Evolutionary conservation across 1,140 invertebrate genomes (phyloP), one percentile per base, ranked within the genome.

Genomic region (Octopus bimaculoides): DNA sequence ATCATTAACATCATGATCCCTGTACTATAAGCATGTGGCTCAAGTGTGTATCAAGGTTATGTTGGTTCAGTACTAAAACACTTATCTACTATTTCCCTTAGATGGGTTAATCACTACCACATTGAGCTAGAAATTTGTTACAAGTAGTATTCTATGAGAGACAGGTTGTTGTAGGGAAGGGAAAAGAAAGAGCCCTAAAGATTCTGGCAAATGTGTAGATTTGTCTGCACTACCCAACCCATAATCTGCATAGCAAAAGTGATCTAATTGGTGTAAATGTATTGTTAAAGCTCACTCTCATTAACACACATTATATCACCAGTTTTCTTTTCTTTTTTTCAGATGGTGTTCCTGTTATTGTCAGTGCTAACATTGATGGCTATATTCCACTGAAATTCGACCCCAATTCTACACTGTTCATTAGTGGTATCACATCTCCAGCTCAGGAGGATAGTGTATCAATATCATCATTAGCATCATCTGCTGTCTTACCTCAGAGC

Each of bases 361-460:
- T 86, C 20, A 83, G 87, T 56, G 78, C 84, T 69, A 89, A 89
- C 73, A 83, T 87, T 78, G 88, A 89, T 84, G 88, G 88, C 17
- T 89, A 88, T 81, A 88, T 89, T 78, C 88, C 88, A 5, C 76
- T 89, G 41, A 85, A 83, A 79, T 89, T 87, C 83, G 80, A 81
- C 9, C 80, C 87, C 7, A 83, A 81, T 61, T 81, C 84, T 9
- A 84, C 83, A 20, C 73, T 88, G 4, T 80, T 80, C 9, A 85
- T 88, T 20, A 80, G 79, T 53, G 86, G 86, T n/a, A 26, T 80
- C 26, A 76, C 81, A 52, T 26, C 75, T 71, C 66, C 66, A 17
- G 26, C 17, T 17, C 26, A 14, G 17, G 66, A 71, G 17, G 66
- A 71, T 20, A 71, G 17, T 14, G 26, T 71, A n/a, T 71, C 66